Evolutionary conservation across 2,113 vertebrate species (phyloP).

Genomic region (Haemorhous mexicanus): DNA sequence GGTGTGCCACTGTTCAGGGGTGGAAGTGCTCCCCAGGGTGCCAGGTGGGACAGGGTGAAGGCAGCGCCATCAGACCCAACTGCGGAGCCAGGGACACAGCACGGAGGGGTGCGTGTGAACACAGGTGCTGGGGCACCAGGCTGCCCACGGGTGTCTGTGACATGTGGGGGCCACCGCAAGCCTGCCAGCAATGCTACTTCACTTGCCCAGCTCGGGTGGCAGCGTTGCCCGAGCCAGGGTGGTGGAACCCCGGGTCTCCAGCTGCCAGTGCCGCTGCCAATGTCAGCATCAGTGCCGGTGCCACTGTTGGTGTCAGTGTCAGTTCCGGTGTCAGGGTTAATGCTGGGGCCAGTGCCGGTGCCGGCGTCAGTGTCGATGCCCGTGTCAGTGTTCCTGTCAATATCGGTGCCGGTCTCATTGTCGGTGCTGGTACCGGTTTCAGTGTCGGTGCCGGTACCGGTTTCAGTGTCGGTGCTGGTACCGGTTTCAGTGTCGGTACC

Average conservation of each 20-base stretch:
- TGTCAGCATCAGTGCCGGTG: not conserved
- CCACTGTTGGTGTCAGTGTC: not conserved
- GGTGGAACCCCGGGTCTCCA: no score
- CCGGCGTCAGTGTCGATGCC: no score
- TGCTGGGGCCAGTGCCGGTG: no score
- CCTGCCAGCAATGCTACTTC: not conserved
- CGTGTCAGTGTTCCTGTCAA: fast-evolving
- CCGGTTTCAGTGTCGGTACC: fast-evolving
- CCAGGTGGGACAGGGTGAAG: not conserved
- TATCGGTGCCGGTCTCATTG: not conserved
- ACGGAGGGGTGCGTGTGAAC: fast-evolving
- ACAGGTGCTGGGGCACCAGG: no score
- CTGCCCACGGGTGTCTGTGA: not conserved
- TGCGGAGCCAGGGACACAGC: not conserved
- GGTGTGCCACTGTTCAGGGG: not conserved
- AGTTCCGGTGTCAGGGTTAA: not conserved
- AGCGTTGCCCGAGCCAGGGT: not conserved
- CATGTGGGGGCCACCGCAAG: no score
- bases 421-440: fast-evolving
- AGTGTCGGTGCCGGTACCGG: no score
- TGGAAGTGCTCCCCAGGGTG: no score
- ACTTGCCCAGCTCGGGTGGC: not conserved
- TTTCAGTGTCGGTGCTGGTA: no score
- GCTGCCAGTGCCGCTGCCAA: not conserved
- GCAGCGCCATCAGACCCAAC: not conserved